Evolutionary conservation across 2,888 invertebrate species (phyloP).

Genomic region (Gasteruption jaculator): DNA sequence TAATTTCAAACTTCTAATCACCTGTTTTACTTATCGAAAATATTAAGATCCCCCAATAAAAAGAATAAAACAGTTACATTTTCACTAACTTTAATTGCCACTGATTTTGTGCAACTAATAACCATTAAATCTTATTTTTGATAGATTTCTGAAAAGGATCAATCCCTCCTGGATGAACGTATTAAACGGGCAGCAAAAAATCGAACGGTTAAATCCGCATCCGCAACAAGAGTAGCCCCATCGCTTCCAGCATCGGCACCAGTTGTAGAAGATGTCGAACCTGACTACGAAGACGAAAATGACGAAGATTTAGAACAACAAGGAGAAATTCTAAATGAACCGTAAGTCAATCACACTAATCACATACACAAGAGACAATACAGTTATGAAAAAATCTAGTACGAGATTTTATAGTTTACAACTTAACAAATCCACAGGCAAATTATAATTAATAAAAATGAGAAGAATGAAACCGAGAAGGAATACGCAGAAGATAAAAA

Average conservation of each 20-base stretch:
- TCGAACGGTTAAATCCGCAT: conserved; percentile 54
- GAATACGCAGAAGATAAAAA: neutral
- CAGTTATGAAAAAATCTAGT: neutral
- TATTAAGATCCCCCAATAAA: no score
- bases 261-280: conserved; percentile 45
- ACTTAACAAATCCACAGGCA: neutral
- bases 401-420: neutral
- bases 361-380: neutral
- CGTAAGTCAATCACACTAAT: conserved; percentile 19
- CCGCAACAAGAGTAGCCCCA: conserved; percentile 52
- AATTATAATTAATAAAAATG: neutral
- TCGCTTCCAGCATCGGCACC: conserved; percentile 41
- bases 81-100: no score
- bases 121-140: no score
- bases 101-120: no score
- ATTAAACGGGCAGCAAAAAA: conserved; percentile 84
- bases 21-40: neutral
- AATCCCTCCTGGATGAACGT: conserved; percentile 89
- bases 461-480: neutral
- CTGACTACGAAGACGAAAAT: conserved; percentile 45
- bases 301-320: conserved; percentile 35
- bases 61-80: no score
- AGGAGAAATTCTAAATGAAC: conserved; percentile 22
- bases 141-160: conserved; percentile 89
- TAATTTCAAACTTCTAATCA: neutral